Base-by-base conservation (phyloP, 1,140 invertebrate genomes). In the Eufriesea mexicana region DNA sequence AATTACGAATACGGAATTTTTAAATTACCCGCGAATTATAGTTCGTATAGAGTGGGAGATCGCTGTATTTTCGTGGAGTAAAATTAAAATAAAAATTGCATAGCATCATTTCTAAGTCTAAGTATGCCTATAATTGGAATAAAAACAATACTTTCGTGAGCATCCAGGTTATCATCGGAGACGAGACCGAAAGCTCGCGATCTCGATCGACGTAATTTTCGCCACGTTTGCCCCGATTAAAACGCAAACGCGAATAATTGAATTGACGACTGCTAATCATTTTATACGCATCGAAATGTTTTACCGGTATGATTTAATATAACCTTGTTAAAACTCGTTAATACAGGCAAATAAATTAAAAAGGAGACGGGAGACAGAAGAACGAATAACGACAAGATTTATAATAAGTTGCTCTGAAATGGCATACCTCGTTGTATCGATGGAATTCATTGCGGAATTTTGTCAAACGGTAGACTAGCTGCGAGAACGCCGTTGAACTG, bases 221-320 rank as follows among this genome's bases (percentile, higher is more conserved):
- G 23, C 57, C 28, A 23, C 47, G 47, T 35, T 14, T 35, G 5
- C 55, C 67, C 35, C 45, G 62, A 73, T 73, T 73, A 73, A 79
- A 79, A 79, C 51, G 45, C 62, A 20, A 8, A 16, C 14, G 70
- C 16, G 9, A 8, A 54, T 28, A 35, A 23, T 73, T n/a, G 49
- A 73, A 55, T 80, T 75, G 66, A 75, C n/a, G 51, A 23, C 57
- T 62, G 59, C 57, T 73, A 80, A 80, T 64, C 64, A 74, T 71
- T 71, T 47, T 25, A 64, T 55, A 8, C 55, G 16, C 35, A 8
- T 64, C 28, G 59, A 72, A 61, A 62, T 72, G 35, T 79, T 72
- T 62, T 68, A 16, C 7, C 55, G 55, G 16, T 51, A 51, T 72
- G 16, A 79, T 71, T 79, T 61, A 49, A 79, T 35, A 35, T 68